Evolutionary conservation across 2,113 vertebrate species (phyloP).

Genomic region (Peromyscus californicus): DNA sequence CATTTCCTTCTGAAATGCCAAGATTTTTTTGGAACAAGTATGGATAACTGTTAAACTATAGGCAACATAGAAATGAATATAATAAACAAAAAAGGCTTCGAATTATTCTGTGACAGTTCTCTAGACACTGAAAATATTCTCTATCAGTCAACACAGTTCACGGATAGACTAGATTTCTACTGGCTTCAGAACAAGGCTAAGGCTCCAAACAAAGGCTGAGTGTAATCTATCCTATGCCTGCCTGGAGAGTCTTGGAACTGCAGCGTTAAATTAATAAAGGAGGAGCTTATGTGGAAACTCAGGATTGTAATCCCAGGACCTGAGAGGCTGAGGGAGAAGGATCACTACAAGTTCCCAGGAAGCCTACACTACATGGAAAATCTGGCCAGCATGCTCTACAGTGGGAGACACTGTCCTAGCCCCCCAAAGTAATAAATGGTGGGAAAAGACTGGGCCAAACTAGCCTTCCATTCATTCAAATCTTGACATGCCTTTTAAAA

Average conservation of each 20-base stretch:
- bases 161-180: constrained; percentile 8
- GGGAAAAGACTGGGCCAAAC: background rate
- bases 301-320: background rate
- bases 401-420: background rate
- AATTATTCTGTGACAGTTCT: background rate
- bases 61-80: background rate
- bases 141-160: background rate
- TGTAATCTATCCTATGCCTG: background rate
- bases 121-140: background rate
- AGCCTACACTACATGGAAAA: background rate
- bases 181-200: background rate
- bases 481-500: background rate
- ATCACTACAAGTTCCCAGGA: background rate
- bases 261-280: background rate
- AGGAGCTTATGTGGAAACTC: background rate
- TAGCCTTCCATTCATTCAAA: background rate
- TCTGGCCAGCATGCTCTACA: background rate
- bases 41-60: background rate
- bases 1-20: background rate
- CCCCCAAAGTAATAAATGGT: background rate
- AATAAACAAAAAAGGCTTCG: background rate
- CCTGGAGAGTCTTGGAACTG: background rate
- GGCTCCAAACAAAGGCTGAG: constrained; percentile 19
- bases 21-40: background rate
- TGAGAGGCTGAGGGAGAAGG: background rate